These are phyloP conservation scores for Zoanthus gigantus DNA, from an alignment of 92 coral and sea anemone species.

Conservation along the genomic window DNA sequence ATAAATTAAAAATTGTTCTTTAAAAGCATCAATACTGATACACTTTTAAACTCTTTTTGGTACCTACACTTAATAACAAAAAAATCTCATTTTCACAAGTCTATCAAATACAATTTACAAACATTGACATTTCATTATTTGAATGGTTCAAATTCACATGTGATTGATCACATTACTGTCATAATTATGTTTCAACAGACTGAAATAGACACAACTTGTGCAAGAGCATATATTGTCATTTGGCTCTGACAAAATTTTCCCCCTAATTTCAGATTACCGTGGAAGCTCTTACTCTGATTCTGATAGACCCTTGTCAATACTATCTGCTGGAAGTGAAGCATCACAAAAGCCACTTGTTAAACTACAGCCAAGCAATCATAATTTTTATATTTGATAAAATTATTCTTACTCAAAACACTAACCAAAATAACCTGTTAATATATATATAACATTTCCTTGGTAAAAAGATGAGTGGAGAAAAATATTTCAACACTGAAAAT, in stretches of 20 bases:
- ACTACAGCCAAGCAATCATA: background rate
- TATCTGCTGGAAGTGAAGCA: slow-evolving; percentile 45
- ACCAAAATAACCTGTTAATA: slow-evolving; percentile 14
- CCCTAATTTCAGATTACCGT: slow-evolving; percentile 39
- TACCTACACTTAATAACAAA: too few species aligned
- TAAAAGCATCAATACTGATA: too few species aligned
- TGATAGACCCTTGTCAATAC: slow-evolving; percentile 39
- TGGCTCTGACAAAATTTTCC: slow-evolving; percentile 18
- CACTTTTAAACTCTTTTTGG: too few species aligned
- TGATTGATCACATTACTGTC: background rate
- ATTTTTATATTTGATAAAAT: background rate
- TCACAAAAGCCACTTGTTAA: slow-evolving; percentile 47
- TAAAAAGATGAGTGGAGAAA: background rate
- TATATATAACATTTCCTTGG: background rate
- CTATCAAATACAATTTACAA: too few species aligned
- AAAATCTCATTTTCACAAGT: too few species aligned
- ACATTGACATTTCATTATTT: too few species aligned
- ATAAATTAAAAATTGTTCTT: too few species aligned
- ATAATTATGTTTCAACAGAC: background rate
- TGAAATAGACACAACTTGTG: background rate
- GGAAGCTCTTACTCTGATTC: slow-evolving; percentile 34
- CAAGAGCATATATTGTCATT: background rate
- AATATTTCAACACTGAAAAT: too few species aligned
- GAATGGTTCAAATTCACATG: background rate
- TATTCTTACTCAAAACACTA: slow-evolving; percentile 9